Evolutionary conservation across 2,888 invertebrate genomes (phyloP), one percentile per base, ranked within the genome.

Genomic region (Agrochola circellaris): DNA sequence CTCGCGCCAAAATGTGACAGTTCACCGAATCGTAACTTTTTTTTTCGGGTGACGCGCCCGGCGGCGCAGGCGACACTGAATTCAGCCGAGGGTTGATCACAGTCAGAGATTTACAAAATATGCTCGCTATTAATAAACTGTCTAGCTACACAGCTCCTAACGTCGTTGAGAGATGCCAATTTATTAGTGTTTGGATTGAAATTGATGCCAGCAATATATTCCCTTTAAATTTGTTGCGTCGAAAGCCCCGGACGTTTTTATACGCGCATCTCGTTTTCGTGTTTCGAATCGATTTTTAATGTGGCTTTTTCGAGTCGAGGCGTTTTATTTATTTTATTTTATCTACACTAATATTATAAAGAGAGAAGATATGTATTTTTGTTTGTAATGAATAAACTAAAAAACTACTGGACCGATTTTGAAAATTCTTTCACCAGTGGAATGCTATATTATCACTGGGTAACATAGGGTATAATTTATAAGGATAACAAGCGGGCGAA

Each of bases 111-210:
- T 93, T 93, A 96, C 95, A 96, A 96, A 96, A 95, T 94, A 94
- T 94, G 91, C 92, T 90, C 85, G 93, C 96, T 95, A 95, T 95
- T 96, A 95, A 96, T 96, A 96, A 94, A 95, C 95, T 92, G 94
- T 94, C 95, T 94, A 94, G 94, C 94, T 88, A 90, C 91, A 90
- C 91, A 91, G 85, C 86, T 90, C 88, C 89, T 84, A 86, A 80
- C 91, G 90, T 89, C 93, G 95, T 91, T 94, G 95, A 95, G 95
- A 95, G 96, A 96, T 93, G 95, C 95, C 95, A 96, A 96, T 96
- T 96, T 96, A 96, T 96, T 95, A 95, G 91, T 95, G 95, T 96
- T 96, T 96, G 93, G 93, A 96, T 96, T 95, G 95, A 95, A 96
- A 96, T 96, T 95, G 96, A 96, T 96, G 96, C 95, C 89, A 91